Evolutionary conservation across 2,888 invertebrate genomes (phyloP), one percentile per base, ranked within the genome.

Genomic region (Cantharis flavilabris): DNA sequence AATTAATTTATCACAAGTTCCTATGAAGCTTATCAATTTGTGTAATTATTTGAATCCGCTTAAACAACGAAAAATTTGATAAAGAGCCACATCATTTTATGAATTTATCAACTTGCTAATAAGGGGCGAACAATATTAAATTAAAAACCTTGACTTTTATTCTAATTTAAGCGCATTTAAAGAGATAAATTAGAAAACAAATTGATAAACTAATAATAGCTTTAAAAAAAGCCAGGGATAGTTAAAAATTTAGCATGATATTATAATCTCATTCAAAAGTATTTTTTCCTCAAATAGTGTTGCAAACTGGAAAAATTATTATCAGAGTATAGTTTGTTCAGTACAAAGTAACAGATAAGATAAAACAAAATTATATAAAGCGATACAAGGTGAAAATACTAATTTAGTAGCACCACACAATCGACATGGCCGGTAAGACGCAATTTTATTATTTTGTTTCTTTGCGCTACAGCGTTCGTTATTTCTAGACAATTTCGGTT

Each of bases 401-500:
- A 67, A 9, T 67, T 65, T 23, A 26, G 20, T 67, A 67, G 65
- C 65, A 69, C 62, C 30, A 30, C 67, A 30, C 14, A 20, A 18
- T 62, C 28, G 26, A 62, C 14, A 77, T 78, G 78, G 76, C 78
- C 71, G 78, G 78, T 78, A 73, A 76, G 75, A 33, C n/a, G 10
- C 28, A 62, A 62, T 75, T 72, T 69, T 13, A 69, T 14, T 71
- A 16, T 49, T 71, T 71, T 63, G 18, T 62, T 71, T 33, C 14
- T 63, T 20, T 70, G 73, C 62, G 74, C 70, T 75, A 75, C 75
- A 75, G 33, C 26, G n/a, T 49, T 64, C 16, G 26, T 73, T 73
- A 28, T 76, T 79, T 79, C 69, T 79, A 79, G 78, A 79, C 72
- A 65, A 65, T 62, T 74, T 71, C n/a, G 74, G 78, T 72, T 79